Evolutionary conservation across 2,888 invertebrate species (phyloP).

Genomic region (Athetis lepigone): DNA sequence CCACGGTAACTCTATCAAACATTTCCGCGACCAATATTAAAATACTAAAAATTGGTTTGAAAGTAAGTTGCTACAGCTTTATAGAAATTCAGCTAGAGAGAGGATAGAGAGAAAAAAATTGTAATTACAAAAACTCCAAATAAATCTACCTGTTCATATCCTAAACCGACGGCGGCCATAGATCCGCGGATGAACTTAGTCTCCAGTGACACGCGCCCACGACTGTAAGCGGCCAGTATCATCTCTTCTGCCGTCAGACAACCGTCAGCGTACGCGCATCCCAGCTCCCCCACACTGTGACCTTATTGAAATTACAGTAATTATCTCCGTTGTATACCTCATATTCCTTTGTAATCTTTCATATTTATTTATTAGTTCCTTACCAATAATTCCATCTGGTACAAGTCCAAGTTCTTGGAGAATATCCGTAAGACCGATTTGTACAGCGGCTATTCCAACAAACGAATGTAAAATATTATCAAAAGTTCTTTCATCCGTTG

Average conservation of each 20-base stretch:
- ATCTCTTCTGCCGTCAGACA: conserved; percentile 96
- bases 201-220: conserved; percentile 94
- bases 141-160: conserved; percentile 46
- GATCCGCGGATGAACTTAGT: conserved; percentile 92
- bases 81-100: neutral
- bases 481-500: conserved; percentile 87
- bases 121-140: no score
- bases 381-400: conserved; percentile 95
- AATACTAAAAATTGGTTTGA: no score
- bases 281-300: conserved; percentile 98
- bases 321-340: neutral
- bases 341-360: no score
- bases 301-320: conserved; percentile 85
- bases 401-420: conserved; percentile 90
- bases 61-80: neutral
- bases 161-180: conserved; percentile 95
- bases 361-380: conserved; percentile 71
- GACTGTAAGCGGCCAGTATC: conserved; percentile 94
- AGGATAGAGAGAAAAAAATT: no score
- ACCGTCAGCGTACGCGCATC: conserved; percentile 98
- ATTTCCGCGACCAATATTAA: no score
- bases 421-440: conserved; percentile 90
- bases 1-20: no score
- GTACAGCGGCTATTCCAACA: conserved; percentile 83
- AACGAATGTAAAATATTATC: conserved; percentile 90